Base-by-base conservation (phyloP, 1,140 invertebrate species). In the Zaprionus kolodkinae region DNA sequence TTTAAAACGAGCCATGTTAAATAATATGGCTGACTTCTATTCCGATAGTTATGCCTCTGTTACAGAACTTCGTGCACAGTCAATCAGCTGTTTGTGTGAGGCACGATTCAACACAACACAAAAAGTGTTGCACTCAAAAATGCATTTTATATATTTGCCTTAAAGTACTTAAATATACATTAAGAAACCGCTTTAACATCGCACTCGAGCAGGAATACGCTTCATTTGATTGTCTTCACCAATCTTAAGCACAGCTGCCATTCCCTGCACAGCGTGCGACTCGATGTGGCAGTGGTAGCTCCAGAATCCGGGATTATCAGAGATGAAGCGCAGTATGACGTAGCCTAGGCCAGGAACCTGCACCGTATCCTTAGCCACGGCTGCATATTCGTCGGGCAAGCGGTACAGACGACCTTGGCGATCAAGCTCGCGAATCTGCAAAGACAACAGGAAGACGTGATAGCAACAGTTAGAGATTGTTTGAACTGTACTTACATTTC, bases 221-320 rank as follows among this genome's bases (percentile, higher is more conserved):
- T 92, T 92, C 59, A 92, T 92, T 52, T 92, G 91, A 30, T 90
- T 57, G 48, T 92, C 57, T 27, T 91, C 88, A n/a, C 91, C 94
- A 17, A 95, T 92, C 76, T 94, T 93, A 1, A 95, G 79, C 10
- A 95, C 92, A 9, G 94, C 93, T 38, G 93, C 91, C 79, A 95
- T 92, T n/a, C 94, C 94, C 11, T 93, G 92, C 0, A 94, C 92
- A 81, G 94, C 93, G 59, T 94, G 93, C 0, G 88, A 77, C 1
- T 94, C 93, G 54, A 92, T 68, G 50, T 92, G 83, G 21, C 91
- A 92, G 43, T 92, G 91, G 25, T 84, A 91, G 10, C 89, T 70
- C 91, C 91, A 92, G 45, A 86, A 92, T 6, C 91, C 91, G 0
- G 91, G 91, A 82, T 92, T 92, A n/a, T 81, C 70, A 0, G 85